phyloP scores from a whole-genome alignment of 92 coral and sea anemone genomes.

The Epizoanthus illoricatus region DNA sequence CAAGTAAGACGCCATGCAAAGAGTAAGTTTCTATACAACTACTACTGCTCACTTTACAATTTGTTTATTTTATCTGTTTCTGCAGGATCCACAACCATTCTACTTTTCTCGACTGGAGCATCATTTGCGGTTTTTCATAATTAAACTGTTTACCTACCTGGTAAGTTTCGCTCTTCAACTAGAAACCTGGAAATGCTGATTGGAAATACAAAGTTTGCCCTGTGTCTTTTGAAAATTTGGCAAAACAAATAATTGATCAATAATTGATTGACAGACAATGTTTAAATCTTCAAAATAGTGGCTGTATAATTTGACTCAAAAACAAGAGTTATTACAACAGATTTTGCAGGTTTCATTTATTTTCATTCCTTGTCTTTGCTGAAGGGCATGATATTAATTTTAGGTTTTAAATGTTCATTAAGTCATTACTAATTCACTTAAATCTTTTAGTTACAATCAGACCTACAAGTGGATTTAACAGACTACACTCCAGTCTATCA shows the following conservation, averaged over 20 bases:
- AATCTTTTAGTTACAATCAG: slow-evolving; percentile 20
- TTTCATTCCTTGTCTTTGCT: not conserved
- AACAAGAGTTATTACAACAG: too few relatives aligned
- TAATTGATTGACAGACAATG: too few relatives aligned
- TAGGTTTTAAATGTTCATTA: too few relatives aligned
- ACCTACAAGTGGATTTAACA: slow-evolving; percentile 12
- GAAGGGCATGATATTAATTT: too few relatives aligned
- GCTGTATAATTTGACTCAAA: too few relatives aligned
- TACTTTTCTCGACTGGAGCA: slow-evolving; percentile 82
- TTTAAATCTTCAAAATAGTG: too few relatives aligned
- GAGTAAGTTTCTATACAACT: too few relatives aligned
- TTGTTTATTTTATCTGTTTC: not conserved
- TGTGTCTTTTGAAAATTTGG: too few relatives aligned
- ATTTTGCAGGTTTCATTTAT: not conserved
- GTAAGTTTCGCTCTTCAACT: slow-evolving; percentile 52
- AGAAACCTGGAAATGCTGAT: not conserved
- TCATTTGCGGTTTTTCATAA: slow-evolving; percentile 80
- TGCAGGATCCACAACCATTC: slow-evolving; percentile 50
- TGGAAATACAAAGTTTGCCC: too few relatives aligned
- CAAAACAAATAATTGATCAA: too few relatives aligned
- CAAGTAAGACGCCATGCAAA: too few relatives aligned
- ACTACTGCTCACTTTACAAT: not conserved
- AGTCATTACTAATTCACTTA: not conserved
- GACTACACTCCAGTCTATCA: slow-evolving; percentile 59
- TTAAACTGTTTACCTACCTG: slow-evolving; percentile 72